These are phyloP conservation scores for Ornithoptera priamus DNA, from an alignment of 2,888 invertebrate genomes.

Conservation along the genomic window DNA sequence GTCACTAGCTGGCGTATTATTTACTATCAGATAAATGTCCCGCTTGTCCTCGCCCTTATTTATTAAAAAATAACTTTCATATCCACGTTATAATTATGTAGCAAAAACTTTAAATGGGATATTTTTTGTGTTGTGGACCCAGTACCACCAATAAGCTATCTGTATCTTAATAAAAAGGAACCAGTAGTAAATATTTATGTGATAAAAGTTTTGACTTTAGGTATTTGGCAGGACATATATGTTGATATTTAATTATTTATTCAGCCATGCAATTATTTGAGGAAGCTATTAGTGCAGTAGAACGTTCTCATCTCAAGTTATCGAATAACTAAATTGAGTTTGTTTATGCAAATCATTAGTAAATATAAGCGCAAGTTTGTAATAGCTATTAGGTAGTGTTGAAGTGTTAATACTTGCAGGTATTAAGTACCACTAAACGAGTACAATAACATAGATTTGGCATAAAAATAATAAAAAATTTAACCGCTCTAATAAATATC, in stretches of 20 bases:
- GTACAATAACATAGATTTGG: not conserved
- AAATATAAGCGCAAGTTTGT: conserved; percentile 2
- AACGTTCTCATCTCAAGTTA: conserved; percentile 1
- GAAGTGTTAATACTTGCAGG: not conserved
- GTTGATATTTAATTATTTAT: not conserved
- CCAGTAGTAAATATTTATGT: too few species aligned
- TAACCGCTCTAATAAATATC: not conserved
- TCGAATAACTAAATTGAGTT: not conserved
- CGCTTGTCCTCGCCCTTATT: too few species aligned
- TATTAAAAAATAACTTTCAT: too few species aligned
- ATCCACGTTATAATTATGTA: too few species aligned
- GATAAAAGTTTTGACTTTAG: too few species aligned
- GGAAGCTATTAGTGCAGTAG: conserved; percentile 3
- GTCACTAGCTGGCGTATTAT: too few species aligned
- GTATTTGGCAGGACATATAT: too few species aligned
- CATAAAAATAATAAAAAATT: not conserved
- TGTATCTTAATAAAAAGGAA: too few species aligned
- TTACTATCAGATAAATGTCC: too few species aligned
- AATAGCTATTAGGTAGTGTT: not conserved
- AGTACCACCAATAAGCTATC: too few species aligned
- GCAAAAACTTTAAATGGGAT: too few species aligned
- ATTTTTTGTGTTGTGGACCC: too few species aligned
- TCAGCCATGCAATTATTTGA: not conserved
- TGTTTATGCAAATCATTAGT: conserved; percentile 5
- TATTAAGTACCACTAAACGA: not conserved